Evolutionary conservation across 2,113 vertebrate species (phyloP), one percentile per base, ranked within the genome.

Genomic region (Mustela lutreola): DNA sequence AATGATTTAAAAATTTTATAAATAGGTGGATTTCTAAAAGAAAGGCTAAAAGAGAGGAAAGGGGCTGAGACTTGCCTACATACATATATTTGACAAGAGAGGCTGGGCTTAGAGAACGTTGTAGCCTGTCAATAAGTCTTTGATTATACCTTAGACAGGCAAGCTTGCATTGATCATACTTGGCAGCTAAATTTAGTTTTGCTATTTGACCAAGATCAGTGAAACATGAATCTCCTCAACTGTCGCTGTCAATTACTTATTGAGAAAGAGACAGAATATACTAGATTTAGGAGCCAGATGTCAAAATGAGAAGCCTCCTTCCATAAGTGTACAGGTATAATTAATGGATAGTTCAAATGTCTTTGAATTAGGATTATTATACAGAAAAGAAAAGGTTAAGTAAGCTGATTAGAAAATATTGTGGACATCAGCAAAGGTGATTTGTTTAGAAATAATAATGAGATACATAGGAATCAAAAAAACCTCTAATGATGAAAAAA

Each of bases 151-250:
- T 70, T 48, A n/a, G 60, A 67, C 24, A 76, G 56, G 22, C 39
- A 89, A 22, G 15, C 4, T 71, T 45, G 18, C 42, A 86, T 60
- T 82, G 65, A 78, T 78, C 83, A 73, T 36, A 89, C 58, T 14
- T 94, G 53, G 16, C 65, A 94, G 53, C 58, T 88, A 89, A 60
- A 26, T 86, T 95, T 92, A 86, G 92, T 63, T 86, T 89, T 89
- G 67, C 16, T 60, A 8, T 71, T 95, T 92, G 83, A 86, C 21
- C 48, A 94, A 79, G 39, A 92, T 60, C 42, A 71, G n/a, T 82
- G 73, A 89, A 92, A 94, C 36, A 82, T 65, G 11, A 15, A 39
- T 65, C n/a, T 84, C 31, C 84, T 42, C 26, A 96, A 56, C 56
- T 48, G 42, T 8, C 75, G 11, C 26, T 88, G 33, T 94, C 50